phyloP scores from a whole-genome alignment of 2,113 vertebrate genomes.

The Stictonetta naevosa region DNA sequence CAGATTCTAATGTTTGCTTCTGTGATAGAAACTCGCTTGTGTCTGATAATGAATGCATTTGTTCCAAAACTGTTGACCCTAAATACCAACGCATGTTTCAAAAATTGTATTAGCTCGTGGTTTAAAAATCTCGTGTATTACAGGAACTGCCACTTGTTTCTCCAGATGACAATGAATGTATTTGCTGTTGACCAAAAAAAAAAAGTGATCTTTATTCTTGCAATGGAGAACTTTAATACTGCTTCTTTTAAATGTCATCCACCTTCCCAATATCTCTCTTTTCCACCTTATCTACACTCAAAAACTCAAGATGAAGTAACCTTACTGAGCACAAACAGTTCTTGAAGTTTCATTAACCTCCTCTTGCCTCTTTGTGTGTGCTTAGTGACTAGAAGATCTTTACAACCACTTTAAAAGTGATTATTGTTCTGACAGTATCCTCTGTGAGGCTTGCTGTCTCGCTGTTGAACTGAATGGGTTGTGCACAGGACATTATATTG shows the following conservation, averaged over 20 bases:
- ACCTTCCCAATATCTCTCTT: background rate
- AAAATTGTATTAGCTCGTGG: background rate
- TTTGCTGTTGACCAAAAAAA: slow-evolving; percentile 10
- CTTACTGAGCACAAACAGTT: background rate
- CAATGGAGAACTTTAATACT: slow-evolving; percentile 9
- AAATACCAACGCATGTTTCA: background rate
- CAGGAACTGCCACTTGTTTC: background rate
- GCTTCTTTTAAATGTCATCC: slow-evolving; percentile 27
- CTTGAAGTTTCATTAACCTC: slow-evolving; percentile 47
- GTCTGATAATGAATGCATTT: background rate
- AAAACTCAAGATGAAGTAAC: slow-evolving; percentile 21
- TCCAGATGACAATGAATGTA: background rate
- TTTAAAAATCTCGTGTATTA: background rate
- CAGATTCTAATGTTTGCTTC: background rate
- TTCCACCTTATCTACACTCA: slow-evolving; percentile 17
- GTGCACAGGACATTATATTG: background rate
- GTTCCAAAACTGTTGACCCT: background rate
- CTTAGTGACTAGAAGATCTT: slow-evolving; percentile 25
- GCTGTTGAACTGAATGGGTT: background rate
- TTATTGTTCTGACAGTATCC: slow-evolving; percentile 13
- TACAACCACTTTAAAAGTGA: slow-evolving; percentile 1
- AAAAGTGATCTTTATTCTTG: background rate
- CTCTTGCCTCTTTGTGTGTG: background rate
- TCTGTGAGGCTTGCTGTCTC: background rate
- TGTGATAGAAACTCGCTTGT: background rate